phyloP scores from a whole-genome alignment of 2,113 vertebrate genomes.

The Callipepla squamata region DNA sequence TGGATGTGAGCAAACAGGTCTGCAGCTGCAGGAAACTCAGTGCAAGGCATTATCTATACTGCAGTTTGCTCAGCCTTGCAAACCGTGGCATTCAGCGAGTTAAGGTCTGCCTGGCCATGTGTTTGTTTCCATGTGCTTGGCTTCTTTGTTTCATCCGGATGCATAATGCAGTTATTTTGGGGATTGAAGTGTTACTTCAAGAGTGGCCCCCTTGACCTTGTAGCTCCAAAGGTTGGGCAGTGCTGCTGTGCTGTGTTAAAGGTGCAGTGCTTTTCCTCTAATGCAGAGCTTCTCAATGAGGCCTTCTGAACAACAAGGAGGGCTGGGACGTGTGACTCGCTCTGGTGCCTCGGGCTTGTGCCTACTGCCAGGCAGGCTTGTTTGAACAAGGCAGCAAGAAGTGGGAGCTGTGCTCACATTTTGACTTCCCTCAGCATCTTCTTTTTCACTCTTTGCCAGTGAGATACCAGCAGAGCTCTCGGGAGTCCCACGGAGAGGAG shows the following conservation, averaged over 20 bases:
- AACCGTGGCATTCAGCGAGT: rapidly evolving
- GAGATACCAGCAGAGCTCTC: not conserved
- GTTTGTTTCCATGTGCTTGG: not conserved
- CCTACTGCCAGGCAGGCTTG: conserved; percentile 16
- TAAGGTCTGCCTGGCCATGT: rapidly evolving
- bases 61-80: not conserved
- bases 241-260: not conserved
- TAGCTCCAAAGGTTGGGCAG: not conserved
- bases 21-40: not conserved
- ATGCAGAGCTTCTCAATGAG: not conserved
- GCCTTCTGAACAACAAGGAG: not conserved
- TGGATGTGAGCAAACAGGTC: rapidly evolving
- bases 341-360: conserved; percentile 33
- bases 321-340: not conserved
- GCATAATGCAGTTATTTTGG: not conserved
- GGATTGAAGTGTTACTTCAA: not conserved
- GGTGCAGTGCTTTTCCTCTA: not conserved
- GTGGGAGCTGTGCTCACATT: not conserved
- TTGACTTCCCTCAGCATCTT: conserved; percentile 19
- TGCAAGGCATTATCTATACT: not conserved
- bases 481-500: not conserved
- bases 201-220: not conserved
- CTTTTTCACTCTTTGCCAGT: not conserved
- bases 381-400: conserved; percentile 3
- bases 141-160: not conserved